Base-by-base conservation (phyloP, 1,140 invertebrate species). In the Pteromalus puparum region DNA sequence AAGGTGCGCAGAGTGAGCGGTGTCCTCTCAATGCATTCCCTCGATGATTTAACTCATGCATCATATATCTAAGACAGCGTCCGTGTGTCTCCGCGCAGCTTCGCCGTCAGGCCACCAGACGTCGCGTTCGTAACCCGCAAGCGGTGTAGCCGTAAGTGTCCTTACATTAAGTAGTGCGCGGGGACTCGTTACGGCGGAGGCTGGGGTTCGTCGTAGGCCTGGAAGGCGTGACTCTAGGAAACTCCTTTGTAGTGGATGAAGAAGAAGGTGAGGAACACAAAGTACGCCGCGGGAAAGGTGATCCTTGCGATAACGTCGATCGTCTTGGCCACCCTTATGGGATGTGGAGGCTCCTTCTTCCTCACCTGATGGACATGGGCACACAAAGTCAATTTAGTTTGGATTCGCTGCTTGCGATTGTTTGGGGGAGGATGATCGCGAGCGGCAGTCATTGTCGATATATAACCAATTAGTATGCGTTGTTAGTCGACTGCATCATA, bases 301-400 rank as follows among this genome's bases (percentile, higher is more conserved):
- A 98, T 97, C 90, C 97, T 95, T 61, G 97, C 97, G 90, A 98
- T 97, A 82, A 98, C 97, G 94, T 98, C 97, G 90, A 98, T 98
- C 79, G 97, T 98, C 94, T 98, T 98, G 77, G 97, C 97, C 87
- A 98, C 97, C 88, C 97, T 95, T 89, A 98, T 98, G 65, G 97
- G 97, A 94, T 98, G 97, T 42, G 97, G 97, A 76, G 97, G 97
- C 90, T 97, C 97, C 92, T 97, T 97, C 92, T 97, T 97, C 87
- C 97, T 95, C 90, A 97, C 95, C 95, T 97, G 6, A 34, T 34
- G 96, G 21, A 61, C 53, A 61, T 61, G 15, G 15, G 48, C 18
- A 21, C 4, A 6, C 0, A 9, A 61, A 10, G 38, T 42, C 38
- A 42, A n/a, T 61, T 61, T 61, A 61, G 53, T 61, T 6, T n/a